Conservation (phyloP, 2,888 invertebrate genomes). For the Ichneumon xanthorius region DNA sequence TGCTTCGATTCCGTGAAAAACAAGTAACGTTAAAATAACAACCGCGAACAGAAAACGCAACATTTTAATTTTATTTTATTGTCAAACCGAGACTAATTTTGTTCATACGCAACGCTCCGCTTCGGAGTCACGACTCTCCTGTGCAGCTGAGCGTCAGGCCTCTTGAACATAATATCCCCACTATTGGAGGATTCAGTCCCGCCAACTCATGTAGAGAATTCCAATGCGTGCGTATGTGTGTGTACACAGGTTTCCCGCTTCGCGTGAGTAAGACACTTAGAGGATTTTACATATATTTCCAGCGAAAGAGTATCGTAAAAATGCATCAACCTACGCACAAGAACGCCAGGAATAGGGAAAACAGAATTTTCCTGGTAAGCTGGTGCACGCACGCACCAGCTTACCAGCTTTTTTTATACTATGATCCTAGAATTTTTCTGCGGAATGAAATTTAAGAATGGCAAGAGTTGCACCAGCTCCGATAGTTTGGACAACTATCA, state of each 20-base stretch:
- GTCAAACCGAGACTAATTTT: neutral
- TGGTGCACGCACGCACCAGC: neutral
- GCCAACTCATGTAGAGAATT: neutral
- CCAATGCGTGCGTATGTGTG: neutral
- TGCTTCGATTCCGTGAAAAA: neutral
- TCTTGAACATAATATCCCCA: neutral
- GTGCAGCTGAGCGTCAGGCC: neutral
- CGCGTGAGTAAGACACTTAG: neutral
- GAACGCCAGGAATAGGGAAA: neutral
- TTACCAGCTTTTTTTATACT: neutral
- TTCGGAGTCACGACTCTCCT: neutral
- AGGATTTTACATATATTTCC: neutral
- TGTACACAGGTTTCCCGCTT: conserved; percentile 6
- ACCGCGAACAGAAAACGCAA: neutral
- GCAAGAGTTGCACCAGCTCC: no score
- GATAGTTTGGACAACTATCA: no score
- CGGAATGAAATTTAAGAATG: neutral
- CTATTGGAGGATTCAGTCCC: neutral
- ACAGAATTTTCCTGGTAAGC: neutral
- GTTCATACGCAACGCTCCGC: neutral
- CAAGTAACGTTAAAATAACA: neutral
- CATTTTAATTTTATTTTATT: conserved; percentile 6
- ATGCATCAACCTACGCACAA: neutral
- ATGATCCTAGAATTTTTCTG: neutral
- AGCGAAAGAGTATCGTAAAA: neutral